phyloP scores from a whole-genome alignment of 1,140 invertebrate species.

The Drosophila ambigua region DNA sequence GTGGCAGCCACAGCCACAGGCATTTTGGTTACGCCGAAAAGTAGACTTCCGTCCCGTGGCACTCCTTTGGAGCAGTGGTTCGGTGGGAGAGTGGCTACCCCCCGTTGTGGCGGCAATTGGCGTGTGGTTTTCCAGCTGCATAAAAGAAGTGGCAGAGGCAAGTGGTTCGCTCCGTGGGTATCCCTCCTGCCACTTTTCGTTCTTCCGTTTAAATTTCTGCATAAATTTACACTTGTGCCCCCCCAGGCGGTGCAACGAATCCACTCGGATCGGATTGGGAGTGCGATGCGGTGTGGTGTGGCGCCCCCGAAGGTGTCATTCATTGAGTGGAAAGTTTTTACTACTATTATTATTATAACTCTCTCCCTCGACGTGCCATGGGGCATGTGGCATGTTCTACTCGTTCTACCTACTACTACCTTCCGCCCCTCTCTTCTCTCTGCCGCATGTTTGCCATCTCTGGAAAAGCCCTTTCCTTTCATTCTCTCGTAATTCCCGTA shows the following conservation, averaged over 20 bases:
- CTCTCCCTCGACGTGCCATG: slow-evolving; percentile 8
- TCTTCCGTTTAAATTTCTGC: too few species aligned
- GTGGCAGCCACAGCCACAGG: slow-evolving; percentile 7
- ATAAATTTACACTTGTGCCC: too few species aligned
- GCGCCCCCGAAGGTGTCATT: slow-evolving; percentile 47
- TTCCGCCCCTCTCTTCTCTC: too few species aligned
- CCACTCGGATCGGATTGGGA: too few species aligned
- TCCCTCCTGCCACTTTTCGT: too few species aligned
- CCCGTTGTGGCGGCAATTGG: not conserved
- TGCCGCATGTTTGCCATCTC: not conserved
- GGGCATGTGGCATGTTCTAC: slow-evolving; percentile 8
- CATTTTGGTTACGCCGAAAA: slow-evolving; percentile 14
- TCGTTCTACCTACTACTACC: not conserved
- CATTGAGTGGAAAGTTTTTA: slow-evolving; percentile 51
- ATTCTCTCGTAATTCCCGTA: slow-evolving; percentile 2
- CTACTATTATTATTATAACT: slow-evolving; percentile 29
- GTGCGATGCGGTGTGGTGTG: slow-evolving; percentile 8
- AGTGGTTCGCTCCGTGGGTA: too few species aligned
- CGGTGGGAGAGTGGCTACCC: not conserved
- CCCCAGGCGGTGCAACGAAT: too few species aligned
- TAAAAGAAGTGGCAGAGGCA: not conserved
- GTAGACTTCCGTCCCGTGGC: slow-evolving; percentile 1
- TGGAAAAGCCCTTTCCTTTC: slow-evolving; percentile 13
- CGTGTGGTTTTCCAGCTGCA: not conserved
- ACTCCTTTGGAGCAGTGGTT: too few species aligned